Evolutionary conservation across 30 jellyfish, hydroid and myxozoan species (phyloP).

Genomic region (Aurelia sp.): DNA sequence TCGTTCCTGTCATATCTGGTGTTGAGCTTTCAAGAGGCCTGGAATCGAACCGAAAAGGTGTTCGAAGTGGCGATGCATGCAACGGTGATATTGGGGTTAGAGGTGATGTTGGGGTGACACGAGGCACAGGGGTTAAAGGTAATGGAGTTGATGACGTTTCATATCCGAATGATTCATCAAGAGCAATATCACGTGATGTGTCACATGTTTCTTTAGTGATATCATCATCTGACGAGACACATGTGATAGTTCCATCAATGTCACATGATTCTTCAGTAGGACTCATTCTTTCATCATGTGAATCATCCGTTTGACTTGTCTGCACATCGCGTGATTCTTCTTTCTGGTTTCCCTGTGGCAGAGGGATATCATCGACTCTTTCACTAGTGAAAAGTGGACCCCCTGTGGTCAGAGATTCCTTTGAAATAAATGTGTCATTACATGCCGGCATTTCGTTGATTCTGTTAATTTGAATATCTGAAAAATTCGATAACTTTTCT

Average conservation of each 20-base stretch:
- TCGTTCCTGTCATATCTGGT: no score
- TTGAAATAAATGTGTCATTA: not conserved
- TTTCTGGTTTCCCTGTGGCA: not conserved
- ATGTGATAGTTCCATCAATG: not conserved
- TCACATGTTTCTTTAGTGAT: not conserved
- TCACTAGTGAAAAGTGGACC: slow-evolving; percentile 77
- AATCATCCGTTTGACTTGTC: slow-evolving; percentile 1
- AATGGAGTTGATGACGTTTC: not conserved
- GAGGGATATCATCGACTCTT: slow-evolving; percentile 15
- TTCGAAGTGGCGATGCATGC: not conserved
- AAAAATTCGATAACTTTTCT: not conserved
- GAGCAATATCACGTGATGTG: not conserved
- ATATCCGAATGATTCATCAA: not conserved
- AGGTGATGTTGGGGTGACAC: not conserved
- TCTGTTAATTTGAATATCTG: slow-evolving; percentile 21
- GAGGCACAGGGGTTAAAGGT: not conserved
- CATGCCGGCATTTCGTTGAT: not conserved
- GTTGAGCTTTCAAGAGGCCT: no score
- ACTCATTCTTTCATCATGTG: slow-evolving; percentile 10
- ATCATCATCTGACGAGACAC: not conserved
- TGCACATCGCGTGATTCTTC: not conserved
- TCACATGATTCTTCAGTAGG: slow-evolving; percentile 19
- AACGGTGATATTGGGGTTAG: not conserved
- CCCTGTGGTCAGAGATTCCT: slow-evolving; percentile 20
- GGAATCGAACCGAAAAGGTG: not conserved